phyloP scores from a whole-genome alignment of 2,888 invertebrate species.

The Bellardia bayeri region DNA sequence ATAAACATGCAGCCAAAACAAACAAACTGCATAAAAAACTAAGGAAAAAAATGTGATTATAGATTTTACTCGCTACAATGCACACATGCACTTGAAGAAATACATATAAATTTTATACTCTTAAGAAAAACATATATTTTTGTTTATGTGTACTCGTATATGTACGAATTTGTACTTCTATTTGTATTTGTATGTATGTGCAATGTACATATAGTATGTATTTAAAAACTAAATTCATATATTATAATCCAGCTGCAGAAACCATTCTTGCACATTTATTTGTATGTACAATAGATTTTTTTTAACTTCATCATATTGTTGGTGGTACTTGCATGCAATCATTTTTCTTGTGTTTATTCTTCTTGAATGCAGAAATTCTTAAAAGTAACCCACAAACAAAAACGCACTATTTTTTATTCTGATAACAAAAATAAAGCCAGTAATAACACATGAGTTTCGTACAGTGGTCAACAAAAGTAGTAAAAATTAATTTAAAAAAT shows the following conservation, averaged over 20 bases:
- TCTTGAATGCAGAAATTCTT: conserved; percentile 46
- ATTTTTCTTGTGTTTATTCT: conserved; percentile 50
- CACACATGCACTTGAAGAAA: conserved; percentile 10
- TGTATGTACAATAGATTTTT: conserved; percentile 45
- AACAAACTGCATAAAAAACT: conserved; percentile 26
- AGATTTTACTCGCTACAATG: conserved; percentile 31
- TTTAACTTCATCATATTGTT: conserved; percentile 35
- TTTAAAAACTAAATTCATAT: conserved; percentile 40
- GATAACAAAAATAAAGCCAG: conserved; percentile 7
- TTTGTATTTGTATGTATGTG: not conserved
- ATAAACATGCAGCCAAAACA: conserved; percentile 50
- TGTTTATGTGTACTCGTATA: not conserved
- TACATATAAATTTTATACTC: not conserved
- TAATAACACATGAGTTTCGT: not conserved
- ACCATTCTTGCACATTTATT: conserved; percentile 30
- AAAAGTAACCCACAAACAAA: conserved; percentile 57
- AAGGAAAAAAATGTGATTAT: conserved; percentile 30
- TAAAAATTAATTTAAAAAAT: too few relatives aligned
- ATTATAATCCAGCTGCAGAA: conserved; percentile 58
- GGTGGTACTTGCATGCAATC: conserved; percentile 33
- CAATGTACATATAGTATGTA: not conserved
- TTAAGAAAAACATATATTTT: not conserved
- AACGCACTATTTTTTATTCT: conserved; percentile 53
- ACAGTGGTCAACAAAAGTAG: conserved; percentile 24
- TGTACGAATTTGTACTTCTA: not conserved